Evolutionary conservation across 1,140 invertebrate genomes (phyloP).

Genomic region (Aradophagus sp.): DNA sequence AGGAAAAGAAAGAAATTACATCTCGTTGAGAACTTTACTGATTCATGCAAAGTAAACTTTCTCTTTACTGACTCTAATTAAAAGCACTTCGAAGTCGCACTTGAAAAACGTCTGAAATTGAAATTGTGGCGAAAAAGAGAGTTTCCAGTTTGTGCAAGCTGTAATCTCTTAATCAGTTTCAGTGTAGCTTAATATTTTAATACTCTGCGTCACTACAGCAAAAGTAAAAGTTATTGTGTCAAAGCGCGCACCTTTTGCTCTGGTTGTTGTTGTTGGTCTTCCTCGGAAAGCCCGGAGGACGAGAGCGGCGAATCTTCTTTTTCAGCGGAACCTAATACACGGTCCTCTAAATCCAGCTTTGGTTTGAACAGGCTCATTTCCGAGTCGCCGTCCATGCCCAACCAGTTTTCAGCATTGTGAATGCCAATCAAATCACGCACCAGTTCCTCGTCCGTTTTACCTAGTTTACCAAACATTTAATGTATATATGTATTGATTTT

Average conservation of each 20-base stretch:
- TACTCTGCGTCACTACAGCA: conserved; percentile 3
- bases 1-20: too few species aligned
- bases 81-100: too few species aligned
- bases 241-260: conserved; percentile 44
- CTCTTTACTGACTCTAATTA: too few species aligned
- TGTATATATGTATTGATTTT: too few species aligned
- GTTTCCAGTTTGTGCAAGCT: conserved; percentile 10
- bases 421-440: conserved; percentile 91
- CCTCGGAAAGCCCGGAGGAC: conserved; percentile 63
- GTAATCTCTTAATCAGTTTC: conserved; percentile 37
- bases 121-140: conserved; percentile 12
- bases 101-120: too few species aligned
- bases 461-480: too few species aligned
- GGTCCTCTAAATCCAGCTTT: conserved; percentile 80
- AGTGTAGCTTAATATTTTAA: conserved; percentile 18
- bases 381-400: conserved; percentile 92
- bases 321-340: conserved; percentile 62
- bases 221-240: conserved; percentile 16
- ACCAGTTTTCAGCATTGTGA: conserved; percentile 94
- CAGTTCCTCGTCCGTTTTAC: conserved; percentile 91
- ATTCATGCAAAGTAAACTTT: too few species aligned
- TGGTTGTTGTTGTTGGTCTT: conserved; percentile 63
- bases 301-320: conserved; percentile 72
- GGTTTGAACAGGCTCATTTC: conserved; percentile 86
- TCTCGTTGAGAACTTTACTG: too few species aligned